Evolutionary conservation across 1,140 invertebrate species (phyloP).

Genomic region (Yoshiicerus persimilis): DNA sequence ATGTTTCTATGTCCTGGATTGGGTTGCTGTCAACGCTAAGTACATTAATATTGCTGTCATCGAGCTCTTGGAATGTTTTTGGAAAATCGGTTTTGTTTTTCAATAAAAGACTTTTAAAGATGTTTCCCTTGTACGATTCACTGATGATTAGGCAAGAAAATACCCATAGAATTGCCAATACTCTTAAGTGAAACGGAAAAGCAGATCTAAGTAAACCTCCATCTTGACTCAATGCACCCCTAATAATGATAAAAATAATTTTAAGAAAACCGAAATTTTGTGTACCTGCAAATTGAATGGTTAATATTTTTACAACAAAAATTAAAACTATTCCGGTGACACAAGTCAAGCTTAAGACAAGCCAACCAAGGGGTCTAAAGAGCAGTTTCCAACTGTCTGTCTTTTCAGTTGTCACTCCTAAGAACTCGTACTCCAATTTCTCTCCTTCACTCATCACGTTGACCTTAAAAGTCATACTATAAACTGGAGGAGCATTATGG

Average conservation of each 20-base stretch:
- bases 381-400: background rate
- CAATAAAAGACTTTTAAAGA: background rate
- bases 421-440: background rate
- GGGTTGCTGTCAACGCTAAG: too few species aligned
- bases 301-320: background rate
- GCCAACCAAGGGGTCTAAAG: background rate
- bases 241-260: background rate
- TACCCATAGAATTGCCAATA: background rate
- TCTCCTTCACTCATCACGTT: background rate
- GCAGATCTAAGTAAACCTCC: background rate
- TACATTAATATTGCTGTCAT: background rate
- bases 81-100: background rate
- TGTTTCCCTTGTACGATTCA: background rate
- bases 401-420: background rate
- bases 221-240: background rate
- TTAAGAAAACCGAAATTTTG: background rate
- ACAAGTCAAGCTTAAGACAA: background rate
- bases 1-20: too few species aligned
- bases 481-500: too few species aligned
- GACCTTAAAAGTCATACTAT: too few species aligned
- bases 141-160: background rate
- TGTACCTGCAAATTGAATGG: background rate
- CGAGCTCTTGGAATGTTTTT: background rate
- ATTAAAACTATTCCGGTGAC: background rate
- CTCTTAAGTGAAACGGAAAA: background rate